phyloP scores from a whole-genome alignment of 2,797 vertebrate species.

The Microhierax caerulescens region DNA sequence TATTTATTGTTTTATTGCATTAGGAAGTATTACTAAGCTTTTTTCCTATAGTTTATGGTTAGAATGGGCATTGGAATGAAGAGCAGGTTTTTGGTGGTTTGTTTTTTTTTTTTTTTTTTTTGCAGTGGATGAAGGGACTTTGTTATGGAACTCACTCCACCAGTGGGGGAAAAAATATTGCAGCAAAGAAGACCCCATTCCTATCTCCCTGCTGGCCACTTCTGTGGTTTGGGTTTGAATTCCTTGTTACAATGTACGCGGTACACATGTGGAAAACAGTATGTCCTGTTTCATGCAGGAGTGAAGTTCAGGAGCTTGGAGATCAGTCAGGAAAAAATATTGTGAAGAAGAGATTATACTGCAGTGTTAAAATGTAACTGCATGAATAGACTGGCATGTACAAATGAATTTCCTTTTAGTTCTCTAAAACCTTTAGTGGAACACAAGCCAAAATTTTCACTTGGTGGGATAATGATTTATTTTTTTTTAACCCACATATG shows the following conservation, averaged over 20 bases:
- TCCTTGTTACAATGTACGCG: background rate
- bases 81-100: no score
- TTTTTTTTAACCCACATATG: background rate
- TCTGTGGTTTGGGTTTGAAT: background rate
- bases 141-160: background rate
- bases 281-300: background rate
- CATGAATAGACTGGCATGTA: background rate
- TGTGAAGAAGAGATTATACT: slow-evolving; percentile 17
- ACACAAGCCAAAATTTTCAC: background rate
- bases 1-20: slow-evolving; percentile 19
- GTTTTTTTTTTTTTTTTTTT: background rate
- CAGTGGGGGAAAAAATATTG: background rate
- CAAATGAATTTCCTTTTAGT: background rate
- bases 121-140: background rate
- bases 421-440: slow-evolving; percentile 1
- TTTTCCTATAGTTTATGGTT: background rate
- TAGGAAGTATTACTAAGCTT: background rate
- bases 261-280: background rate
- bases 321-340: slow-evolving; percentile 29
- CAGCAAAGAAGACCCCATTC: background rate
- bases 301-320: background rate
- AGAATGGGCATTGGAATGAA: background rate
- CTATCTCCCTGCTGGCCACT: background rate
- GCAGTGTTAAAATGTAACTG: background rate
- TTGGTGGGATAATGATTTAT: background rate